Percentiles rank a stretch among this genome's conserved stretches.
These are phyloP conservation scores for Blennius ocellaris DNA, from an alignment of 2,113 vertebrate genomes.

Conservation along the genomic window DNA sequence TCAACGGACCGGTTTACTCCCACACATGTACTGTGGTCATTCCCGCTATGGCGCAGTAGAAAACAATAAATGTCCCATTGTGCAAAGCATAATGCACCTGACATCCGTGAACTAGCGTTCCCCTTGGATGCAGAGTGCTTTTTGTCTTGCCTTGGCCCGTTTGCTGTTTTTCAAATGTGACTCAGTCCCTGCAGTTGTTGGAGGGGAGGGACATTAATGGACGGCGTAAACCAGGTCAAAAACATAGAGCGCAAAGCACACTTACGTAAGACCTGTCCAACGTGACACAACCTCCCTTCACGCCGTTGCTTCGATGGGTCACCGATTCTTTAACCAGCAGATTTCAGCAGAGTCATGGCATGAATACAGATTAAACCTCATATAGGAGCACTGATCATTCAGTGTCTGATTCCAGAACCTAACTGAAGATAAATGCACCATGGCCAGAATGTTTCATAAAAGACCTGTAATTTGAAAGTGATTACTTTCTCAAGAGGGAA, in stretches of 20 bases:
- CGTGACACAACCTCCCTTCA: not conserved
- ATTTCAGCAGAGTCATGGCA: not conserved
- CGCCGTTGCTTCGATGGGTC: not conserved
- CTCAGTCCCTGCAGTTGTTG: not conserved
- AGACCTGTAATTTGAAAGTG: no score
- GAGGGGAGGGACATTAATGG: not conserved
- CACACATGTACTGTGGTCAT: not conserved
- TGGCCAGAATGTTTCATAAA: no score
- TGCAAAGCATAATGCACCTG: not conserved
- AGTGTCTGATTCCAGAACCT: no score
- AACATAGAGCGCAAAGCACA: not conserved
- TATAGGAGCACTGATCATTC: no score
- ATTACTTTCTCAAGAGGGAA: no score
- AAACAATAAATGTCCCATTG: not conserved
- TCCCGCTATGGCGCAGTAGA: not conserved
- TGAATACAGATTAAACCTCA: no score
- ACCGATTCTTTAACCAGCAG: not conserved
- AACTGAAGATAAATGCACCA: no score
- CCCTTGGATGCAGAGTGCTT: not conserved
- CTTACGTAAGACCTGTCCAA: not conserved
- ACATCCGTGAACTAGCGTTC: not conserved
- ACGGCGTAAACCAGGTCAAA: conserved; percentile 2
- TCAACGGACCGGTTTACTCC: not conserved
- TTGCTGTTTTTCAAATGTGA: conserved; percentile 6
- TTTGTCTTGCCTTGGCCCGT: not conserved